A percentile compares a stretch with the other conserved stretches of the same genome.
phyloP scores from a whole-genome alignment of 2,888 invertebrate species.

The Sphaerophoria taeniata region DNA sequence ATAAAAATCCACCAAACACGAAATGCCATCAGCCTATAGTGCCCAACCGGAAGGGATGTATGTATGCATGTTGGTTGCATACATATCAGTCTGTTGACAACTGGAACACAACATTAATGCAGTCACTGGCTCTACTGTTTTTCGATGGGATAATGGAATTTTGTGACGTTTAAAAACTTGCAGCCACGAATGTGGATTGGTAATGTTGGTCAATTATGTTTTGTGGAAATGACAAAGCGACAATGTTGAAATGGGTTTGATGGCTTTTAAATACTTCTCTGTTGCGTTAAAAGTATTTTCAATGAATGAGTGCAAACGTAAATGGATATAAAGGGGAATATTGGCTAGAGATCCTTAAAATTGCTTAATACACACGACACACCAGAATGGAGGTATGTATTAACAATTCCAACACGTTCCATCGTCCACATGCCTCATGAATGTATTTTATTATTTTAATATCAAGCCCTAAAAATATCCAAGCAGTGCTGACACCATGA shows the following conservation, averaged over 20 bases:
- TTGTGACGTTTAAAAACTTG: conserved; percentile 38
- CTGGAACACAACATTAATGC: not conserved
- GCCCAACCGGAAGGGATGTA: conserved; percentile 49
- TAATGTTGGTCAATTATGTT: no score
- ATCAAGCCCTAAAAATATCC: conserved; percentile 35
- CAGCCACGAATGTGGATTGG: conserved; percentile 47
- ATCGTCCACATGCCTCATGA: not conserved
- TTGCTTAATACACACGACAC: no score
- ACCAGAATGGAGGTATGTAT: no score
- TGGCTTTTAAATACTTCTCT: no score
- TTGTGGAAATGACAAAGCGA: no score
- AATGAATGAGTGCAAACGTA: no score
- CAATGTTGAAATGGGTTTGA: no score
- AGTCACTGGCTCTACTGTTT: not conserved
- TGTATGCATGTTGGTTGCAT: conserved; percentile 26
- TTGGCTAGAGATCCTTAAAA: no score
- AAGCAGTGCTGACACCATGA: conserved; percentile 16
- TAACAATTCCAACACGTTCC: no score
- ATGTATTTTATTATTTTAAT: conserved; percentile 10
- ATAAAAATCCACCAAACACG: conserved; percentile 62
- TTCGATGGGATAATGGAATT: conserved; percentile 54
- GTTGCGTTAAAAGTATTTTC: no score
- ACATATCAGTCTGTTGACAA: conserved; percentile 12
- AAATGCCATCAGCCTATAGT: conserved; percentile 11
- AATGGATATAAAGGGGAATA: no score